Evolutionary conservation across 2,888 invertebrate species (phyloP), one percentile per base, ranked within the genome.

Genomic region (Steinernema hermaphroditum): DNA sequence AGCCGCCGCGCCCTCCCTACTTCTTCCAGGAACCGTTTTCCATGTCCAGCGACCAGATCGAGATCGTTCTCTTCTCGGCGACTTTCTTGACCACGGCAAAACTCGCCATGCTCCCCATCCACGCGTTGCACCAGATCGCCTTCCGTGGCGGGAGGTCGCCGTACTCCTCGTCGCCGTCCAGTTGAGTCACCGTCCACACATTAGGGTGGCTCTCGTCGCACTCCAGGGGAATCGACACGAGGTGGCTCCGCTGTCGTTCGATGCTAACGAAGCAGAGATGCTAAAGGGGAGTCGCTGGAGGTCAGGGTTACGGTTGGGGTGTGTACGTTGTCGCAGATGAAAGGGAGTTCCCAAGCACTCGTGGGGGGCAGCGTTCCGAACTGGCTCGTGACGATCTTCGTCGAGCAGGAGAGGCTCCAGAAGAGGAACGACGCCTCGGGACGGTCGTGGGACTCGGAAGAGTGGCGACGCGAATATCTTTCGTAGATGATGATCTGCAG

Each of bases 401-500:
- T 69, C 9, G 72, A 68, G 22, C 54, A 54, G 12, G 54, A 12
- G 24, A 54, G 54, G 27, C 27, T 54, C 54, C 54, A 54, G n/a
- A 54, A 34, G 29, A 68, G 27, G 22, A 72, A 50, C 24, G 72
- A 34, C n/a, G 68, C 44, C 19, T 72, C 44, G 14, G 4, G 34
- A 44, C 24, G 43, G 16, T 32, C 41, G 22, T 24, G 2, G 16
- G 29, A 12, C 8, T 70, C 70, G 57, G 50, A 29, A 29, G 16
- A 16, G 14, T 44, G 70, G 0, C 22, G 22, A 27, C 68, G 29
- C 16, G 29, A 29, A 34, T 24, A 43, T 24, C 44, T 19, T 22
- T 72, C 68, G 43, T 72, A 72, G 29, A 72, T 44, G 14, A 72
- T 72, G 22, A 72, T 69, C 72, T 72, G 24, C 6, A 72, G 44